Evolutionary conservation across 2,888 invertebrate species (phyloP), one percentile per base, ranked within the genome.

Genomic region (Andrena praecox): DNA sequence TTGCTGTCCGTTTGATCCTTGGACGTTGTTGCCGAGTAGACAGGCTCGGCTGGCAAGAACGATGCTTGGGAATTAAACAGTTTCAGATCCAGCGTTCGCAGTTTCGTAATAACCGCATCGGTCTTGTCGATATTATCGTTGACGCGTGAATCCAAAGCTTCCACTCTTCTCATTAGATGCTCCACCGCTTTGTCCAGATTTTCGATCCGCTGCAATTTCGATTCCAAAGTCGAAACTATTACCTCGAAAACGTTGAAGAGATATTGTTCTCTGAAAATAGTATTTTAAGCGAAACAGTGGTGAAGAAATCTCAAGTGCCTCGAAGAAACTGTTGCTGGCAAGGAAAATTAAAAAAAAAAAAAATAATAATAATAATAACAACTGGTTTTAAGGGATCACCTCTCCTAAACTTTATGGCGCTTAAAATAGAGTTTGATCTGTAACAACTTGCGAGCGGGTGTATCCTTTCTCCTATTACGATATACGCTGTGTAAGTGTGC

Each of bases 181-280:
- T 98, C 98, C 1, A 98, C 97, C 0, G 98, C 97, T 94, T 97
- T 97, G 93, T 98, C 98, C 77, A 98, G 94, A 93, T 97, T 98
- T 92, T 98, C 98, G 92, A 98, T 97, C 88, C 98, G 95, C 93
- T 98, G 97, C 16, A 98, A 95, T 94, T 98, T 98, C 5, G 97
- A 97, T 94, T 98, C 98, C 89, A 98, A 94, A 33, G 98, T 98
- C 89, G 97, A 97, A 79, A 98, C 97, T 88, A 98, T 97, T 73
- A 97, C 97, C 94, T 98, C 98, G 94, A 98, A 98, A 74, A 98
- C 97, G 93, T 97, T 97, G 94, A 97, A 97, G 85, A 98, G 95
- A 94, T 98, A 97, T 94, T 97, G 97, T 94, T 98, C 98, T 94
- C 98, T 98, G 96, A 93, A 95, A 94, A 88, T 33, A 74, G 10